These are phyloP conservation scores for Porites divaricata DNA, from an alignment of 92 coral and sea anemone genomes.

Conservation along the genomic window DNA sequence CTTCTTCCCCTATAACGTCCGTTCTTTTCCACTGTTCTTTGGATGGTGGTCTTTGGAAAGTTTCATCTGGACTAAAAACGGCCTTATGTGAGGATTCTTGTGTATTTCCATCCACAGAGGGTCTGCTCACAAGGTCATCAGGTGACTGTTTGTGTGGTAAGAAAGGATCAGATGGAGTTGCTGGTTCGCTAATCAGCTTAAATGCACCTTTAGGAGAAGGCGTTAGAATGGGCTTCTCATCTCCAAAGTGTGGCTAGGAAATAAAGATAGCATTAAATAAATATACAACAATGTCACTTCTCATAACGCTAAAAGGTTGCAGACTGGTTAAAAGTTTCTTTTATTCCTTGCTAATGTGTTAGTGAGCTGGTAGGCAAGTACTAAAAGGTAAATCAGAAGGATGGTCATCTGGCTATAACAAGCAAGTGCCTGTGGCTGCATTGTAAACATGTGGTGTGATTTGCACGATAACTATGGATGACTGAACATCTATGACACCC, in stretches of 20 bases:
- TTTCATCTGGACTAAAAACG: neutral
- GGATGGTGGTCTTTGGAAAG: neutral
- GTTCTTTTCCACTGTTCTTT: neutral
- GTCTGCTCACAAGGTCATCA: conserved; percentile 20
- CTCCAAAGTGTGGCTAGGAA: conserved; percentile 85
- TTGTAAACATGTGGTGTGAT: too few species aligned
- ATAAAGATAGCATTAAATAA: neutral
- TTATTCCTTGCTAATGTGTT: too few species aligned
- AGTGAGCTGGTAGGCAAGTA: too few species aligned
- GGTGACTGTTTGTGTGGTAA: conserved; percentile 20
- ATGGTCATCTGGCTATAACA: too few species aligned
- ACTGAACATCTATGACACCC: too few species aligned
- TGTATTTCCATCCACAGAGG: conserved; percentile 35
- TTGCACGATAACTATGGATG: too few species aligned
- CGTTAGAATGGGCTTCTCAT: conserved; percentile 68
- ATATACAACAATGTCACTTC: too few species aligned
- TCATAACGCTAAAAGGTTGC: too few species aligned
- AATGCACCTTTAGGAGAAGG: conserved; percentile 75
- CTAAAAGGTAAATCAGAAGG: too few species aligned
- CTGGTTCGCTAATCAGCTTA: conserved; percentile 39
- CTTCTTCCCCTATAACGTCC: neutral
- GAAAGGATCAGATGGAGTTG: conserved; percentile 22
- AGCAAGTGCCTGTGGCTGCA: too few species aligned
- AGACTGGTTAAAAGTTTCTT: too few species aligned
- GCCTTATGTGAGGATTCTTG: conserved; percentile 28